Evolutionary conservation across 2,888 invertebrate species (phyloP).

Genomic region (Tenthredo livida): DNA sequence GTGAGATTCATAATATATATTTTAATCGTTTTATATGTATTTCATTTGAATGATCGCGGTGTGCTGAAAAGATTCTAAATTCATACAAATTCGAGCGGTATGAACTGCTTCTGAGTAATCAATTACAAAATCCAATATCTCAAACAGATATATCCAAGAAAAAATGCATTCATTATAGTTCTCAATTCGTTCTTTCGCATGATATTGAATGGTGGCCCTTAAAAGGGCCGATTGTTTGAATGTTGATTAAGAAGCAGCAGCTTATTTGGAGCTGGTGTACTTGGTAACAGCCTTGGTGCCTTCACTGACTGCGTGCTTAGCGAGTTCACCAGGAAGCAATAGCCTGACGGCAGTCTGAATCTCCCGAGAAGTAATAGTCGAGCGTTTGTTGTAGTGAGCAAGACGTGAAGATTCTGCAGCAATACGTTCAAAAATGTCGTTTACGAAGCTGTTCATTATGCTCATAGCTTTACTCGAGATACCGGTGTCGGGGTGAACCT

Average conservation of each 20-base stretch:
- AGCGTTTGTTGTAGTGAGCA: slow-evolving; percentile 75
- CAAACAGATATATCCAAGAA: background rate
- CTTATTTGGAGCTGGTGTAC: slow-evolving; percentile 79
- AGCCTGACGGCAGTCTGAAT: slow-evolving; percentile 85
- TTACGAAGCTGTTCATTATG: slow-evolving; percentile 79
- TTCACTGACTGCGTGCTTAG: slow-evolving; percentile 86
- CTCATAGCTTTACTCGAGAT: slow-evolving; percentile 80
- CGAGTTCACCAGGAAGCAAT: slow-evolving; percentile 86
- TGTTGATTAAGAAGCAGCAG: background rate
- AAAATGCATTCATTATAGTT: background rate
- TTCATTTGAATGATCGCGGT: background rate
- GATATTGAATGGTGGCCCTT: slow-evolving; percentile 40
- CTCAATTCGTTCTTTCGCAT: slow-evolving; percentile 8
- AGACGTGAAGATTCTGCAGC: slow-evolving; percentile 68
- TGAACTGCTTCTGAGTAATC: background rate
- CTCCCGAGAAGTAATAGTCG: slow-evolving; percentile 85
- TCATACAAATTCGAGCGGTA: background rate
- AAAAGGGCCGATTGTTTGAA: slow-evolving; percentile 47
- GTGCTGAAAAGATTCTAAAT: background rate
- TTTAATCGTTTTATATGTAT: background rate
- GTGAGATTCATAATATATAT: background rate
- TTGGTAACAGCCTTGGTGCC: slow-evolving; percentile 84
- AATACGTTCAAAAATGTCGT: slow-evolving; percentile 70
- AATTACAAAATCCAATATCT: background rate
- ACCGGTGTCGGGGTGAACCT: slow-evolving; percentile 80